A percentile compares a stretch with the other conserved stretches of the same genome.
Conservation (phyloP, 2,113 vertebrate species). For the Acrocephalus kingi region DNA sequence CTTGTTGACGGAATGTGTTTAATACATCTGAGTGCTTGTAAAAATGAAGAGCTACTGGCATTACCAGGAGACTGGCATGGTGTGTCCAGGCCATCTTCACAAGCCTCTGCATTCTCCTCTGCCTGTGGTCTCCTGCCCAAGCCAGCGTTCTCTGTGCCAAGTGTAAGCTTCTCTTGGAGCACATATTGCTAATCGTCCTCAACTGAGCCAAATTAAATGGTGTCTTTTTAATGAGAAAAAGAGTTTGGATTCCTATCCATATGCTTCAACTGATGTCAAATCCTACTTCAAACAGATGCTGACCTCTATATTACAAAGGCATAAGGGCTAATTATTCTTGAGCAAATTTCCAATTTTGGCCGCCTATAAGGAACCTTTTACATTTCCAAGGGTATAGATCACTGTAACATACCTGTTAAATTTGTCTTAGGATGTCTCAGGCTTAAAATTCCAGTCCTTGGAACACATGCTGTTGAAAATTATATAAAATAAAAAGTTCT, state of each 20-base stretch:
- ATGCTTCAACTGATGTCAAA: constrained; percentile 55
- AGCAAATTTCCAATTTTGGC: not conserved
- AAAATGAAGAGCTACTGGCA: constrained; percentile 14
- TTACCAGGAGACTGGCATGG: constrained; percentile 1
- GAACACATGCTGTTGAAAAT: not conserved
- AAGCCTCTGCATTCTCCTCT: constrained; percentile 19
- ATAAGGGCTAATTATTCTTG: constrained; percentile 28
- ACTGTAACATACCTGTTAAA: not conserved
- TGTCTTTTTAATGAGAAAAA: constrained; percentile 62
- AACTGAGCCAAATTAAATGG: constrained; percentile 62
- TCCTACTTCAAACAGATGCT: constrained; percentile 61
- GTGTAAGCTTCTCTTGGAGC: constrained; percentile 4
- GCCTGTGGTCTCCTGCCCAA: not conserved
- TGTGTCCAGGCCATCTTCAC: not conserved
- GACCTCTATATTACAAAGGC: constrained; percentile 49
- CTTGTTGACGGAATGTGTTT: not conserved
- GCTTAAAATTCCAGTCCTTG: not conserved
- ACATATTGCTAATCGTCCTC: constrained; percentile 45
- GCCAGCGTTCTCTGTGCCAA: not conserved
- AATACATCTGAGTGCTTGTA: not conserved
- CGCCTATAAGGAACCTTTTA: not conserved
- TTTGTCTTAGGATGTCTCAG: not conserved
- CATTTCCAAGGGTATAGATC: not conserved
- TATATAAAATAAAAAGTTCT: not conserved
- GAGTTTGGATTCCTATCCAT: constrained; percentile 56